phyloP scores from a whole-genome alignment of 1,140 invertebrate genomes.

The Agraylea sexmaculata region DNA sequence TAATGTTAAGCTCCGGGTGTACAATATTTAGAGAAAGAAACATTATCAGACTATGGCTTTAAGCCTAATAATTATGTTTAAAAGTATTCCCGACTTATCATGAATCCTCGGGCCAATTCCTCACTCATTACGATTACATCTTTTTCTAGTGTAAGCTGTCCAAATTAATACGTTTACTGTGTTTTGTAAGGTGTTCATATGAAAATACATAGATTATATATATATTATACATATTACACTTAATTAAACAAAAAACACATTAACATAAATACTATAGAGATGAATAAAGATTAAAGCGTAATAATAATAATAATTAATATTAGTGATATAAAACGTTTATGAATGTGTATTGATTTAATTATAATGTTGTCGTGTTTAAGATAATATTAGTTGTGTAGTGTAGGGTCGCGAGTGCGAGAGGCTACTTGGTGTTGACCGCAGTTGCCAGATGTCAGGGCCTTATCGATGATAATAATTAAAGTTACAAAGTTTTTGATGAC shows the following conservation, averaged over 20 bases:
- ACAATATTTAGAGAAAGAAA: slow-evolving; percentile 12
- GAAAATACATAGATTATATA: slow-evolving; percentile 18
- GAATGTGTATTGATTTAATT: slow-evolving; percentile 11
- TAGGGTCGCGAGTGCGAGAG: too few species aligned
- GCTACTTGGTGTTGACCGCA: slow-evolving; percentile 5
- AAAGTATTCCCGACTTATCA: slow-evolving; percentile 14
- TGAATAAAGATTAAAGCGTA: not conserved
- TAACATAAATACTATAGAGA: too few species aligned
- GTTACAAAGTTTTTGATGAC: slow-evolving; percentile 17
- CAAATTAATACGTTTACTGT: slow-evolving; percentile 16
- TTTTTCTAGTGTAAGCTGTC: slow-evolving; percentile 16
- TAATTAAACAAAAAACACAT: slow-evolving; percentile 12
- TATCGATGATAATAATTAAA: slow-evolving; percentile 19
- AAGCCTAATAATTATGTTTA: slow-evolving; percentile 11
- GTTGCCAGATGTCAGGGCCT: slow-evolving; percentile 17
- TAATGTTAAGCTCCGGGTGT: slow-evolving; percentile 12
- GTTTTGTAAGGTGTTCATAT: slow-evolving; percentile 18
- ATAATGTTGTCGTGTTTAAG: not conserved
- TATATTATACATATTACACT: slow-evolving; percentile 17
- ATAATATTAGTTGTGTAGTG: slow-evolving; percentile 5
- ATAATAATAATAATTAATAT: slow-evolving; percentile 9
- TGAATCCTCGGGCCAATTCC: slow-evolving; percentile 15
- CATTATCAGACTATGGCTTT: slow-evolving; percentile 13
- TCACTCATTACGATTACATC: slow-evolving; percentile 12
- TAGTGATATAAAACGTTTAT: slow-evolving; percentile 12